Evolutionary conservation across 2,113 vertebrate genomes (phyloP), one percentile per base, ranked within the genome.

Genomic region (Lasiurus cinereus): DNA sequence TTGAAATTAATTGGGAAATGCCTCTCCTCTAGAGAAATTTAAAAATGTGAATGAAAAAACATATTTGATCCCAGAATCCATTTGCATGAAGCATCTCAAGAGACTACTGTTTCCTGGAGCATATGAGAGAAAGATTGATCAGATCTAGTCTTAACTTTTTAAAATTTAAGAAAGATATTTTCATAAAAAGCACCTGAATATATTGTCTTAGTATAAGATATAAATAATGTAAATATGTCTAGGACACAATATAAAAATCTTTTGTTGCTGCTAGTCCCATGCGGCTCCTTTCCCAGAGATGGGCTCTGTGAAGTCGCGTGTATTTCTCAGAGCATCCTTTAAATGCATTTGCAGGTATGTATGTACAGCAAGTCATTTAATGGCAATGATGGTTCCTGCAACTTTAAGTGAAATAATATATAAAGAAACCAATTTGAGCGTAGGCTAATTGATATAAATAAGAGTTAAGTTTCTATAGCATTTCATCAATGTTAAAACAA

Each of bases 21-120:
- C 14, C 12, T 62, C 21, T 64, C 56, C 33, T 94, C 78, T 54
- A 78, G 24, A 90, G 67, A 90, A 73, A 78, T n/a, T 36, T 64
- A 7, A 56, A 50, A 59, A 74, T 78, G n/a, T 82, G 36, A 94
- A 64, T 46, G 52, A 54, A 93, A 83, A 83, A 83, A 56, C 39
- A 8, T 19, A 85, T 67, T 85, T 62, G 19, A 62, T 94, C 48
- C 59, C 39, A 83, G 52, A 90, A 72, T 8, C 1, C 33, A 74
- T 91, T 94, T 67, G 22, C 24, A 83, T 73, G 50, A 94, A 78
- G 48, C 48, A 31, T 62, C 33, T 39, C 48, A 70, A 15, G 87
- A 24, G 31, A 69, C 24, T 1, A 76, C 21, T 27, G 29, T 72
- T 93, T 91, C 62, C 31, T 77, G 66, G 48, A 73, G 64, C 16